These are phyloP conservation scores for Creontiades dilutus DNA, from an alignment of 2,888 invertebrate species.

Conservation along the genomic window DNA sequence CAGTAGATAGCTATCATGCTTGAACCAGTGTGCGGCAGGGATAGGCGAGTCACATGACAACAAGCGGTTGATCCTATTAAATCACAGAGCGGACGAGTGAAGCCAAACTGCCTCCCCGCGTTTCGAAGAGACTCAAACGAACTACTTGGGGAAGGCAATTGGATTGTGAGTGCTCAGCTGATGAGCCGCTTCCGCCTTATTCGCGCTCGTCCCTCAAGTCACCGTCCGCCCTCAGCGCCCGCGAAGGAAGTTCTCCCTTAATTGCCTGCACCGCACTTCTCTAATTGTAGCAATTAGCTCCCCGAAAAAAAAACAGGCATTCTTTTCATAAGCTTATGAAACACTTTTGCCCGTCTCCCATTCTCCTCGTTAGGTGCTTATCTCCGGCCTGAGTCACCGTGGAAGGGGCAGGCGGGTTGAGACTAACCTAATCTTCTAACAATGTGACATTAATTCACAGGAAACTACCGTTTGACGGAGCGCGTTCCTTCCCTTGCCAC, in stretches of 20 bases:
- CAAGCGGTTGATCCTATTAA: conserved; percentile 37
- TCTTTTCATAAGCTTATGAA: conserved; percentile 49
- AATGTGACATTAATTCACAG: conserved; percentile 41
- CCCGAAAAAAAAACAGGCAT: conserved; percentile 13
- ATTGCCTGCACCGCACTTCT: conserved; percentile 34
- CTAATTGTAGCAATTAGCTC: conserved; percentile 48
- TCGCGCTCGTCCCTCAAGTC: conserved; percentile 38
- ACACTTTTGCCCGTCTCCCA: conserved; percentile 34
- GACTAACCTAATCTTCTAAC: conserved; percentile 50
- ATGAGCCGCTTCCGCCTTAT: conserved; percentile 27
- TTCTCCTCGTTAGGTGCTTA: conserved; percentile 43
- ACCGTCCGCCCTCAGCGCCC: conserved; percentile 16
- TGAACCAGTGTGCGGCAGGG: too few species aligned
- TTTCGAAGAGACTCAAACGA: conserved; percentile 33
- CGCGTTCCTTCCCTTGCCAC: background rate
- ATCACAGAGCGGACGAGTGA: conserved; percentile 24
- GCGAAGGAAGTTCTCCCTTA: conserved; percentile 27
- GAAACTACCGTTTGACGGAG: conserved; percentile 48
- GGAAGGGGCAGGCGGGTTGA: background rate
- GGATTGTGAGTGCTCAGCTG: conserved; percentile 5
- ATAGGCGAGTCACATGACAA: background rate
- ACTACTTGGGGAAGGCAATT: conserved; percentile 45
- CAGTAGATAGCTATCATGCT: too few species aligned
- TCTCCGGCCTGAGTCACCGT: background rate
- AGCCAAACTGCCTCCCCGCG: conserved; percentile 38